These are phyloP conservation scores for Mythimna ferrago DNA, from an alignment of 2,888 invertebrate species.

Conservation along the genomic window DNA sequence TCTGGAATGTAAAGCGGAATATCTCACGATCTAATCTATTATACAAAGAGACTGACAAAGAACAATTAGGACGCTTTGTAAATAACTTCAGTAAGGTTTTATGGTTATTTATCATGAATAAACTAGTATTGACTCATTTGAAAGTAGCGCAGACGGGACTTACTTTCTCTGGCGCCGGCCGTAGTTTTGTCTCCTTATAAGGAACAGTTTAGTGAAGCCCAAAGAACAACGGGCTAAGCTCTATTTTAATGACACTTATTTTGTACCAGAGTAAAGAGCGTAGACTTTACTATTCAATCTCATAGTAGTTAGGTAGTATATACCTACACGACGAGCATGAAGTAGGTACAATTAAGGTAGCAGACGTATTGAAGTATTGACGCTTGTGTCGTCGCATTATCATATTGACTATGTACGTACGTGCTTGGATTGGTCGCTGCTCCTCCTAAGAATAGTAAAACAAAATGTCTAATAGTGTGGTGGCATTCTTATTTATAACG, in stretches of 20 bases:
- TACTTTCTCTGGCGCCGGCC: slow-evolving; percentile 63
- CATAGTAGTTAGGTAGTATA: slow-evolving; percentile 11
- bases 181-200: slow-evolving; percentile 63
- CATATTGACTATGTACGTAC: slow-evolving; percentile 39
- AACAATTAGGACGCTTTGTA: slow-evolving; percentile 62
- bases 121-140: slow-evolving; percentile 54
- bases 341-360: slow-evolving; percentile 48
- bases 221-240: slow-evolving; percentile 51
- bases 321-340: slow-evolving; percentile 30
- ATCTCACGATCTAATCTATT: slow-evolving; percentile 60
- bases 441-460: slow-evolving; percentile 46
- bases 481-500: slow-evolving; percentile 73
- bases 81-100: slow-evolving; percentile 53
- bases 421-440: slow-evolving; percentile 36
- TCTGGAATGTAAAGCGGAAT: slow-evolving; percentile 61
- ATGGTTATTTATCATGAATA: slow-evolving; percentile 52
- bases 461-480: slow-evolving; percentile 58
- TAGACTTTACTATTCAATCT: slow-evolving; percentile 42
- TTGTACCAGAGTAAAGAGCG: slow-evolving; percentile 47
- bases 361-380: slow-evolving; percentile 38
- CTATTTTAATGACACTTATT: slow-evolving; percentile 63
- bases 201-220: slow-evolving; percentile 57
- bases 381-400: slow-evolving; percentile 36
- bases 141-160: slow-evolving; percentile 51
- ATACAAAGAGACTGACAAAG: slow-evolving; percentile 58